Base-by-base conservation (phyloP, 2,113 vertebrate genomes). In the Saimiri boliviensis region DNA sequence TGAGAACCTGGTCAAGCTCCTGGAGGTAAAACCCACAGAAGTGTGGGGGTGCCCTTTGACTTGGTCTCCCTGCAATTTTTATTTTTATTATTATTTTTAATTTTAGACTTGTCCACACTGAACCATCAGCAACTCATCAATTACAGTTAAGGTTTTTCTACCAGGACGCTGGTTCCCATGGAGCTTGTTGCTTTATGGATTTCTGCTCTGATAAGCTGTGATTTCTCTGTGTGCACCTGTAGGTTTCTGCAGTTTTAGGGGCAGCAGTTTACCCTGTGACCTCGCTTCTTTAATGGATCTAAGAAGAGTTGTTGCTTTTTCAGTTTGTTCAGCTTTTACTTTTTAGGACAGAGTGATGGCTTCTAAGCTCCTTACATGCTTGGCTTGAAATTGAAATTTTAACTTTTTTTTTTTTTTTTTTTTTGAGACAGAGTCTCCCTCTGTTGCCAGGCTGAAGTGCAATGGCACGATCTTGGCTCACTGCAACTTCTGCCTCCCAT, bases 151-250 rank as follows among this genome's bases (percentile, higher is more conserved):
- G 30, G 2, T 35, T 82, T 54, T 56, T 37, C 47, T 74, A 3
- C 11, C 2, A 0, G 10, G 8, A 47, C 19, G 1, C 12, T 47
- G 20, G 35, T 12, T 58, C 47, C 27, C 2, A 11, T 32, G 58
- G 71, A n/a, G 17, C 30, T 25, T 27, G 45, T 66, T 63, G 47
- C 70, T 40, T 30, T 25, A 6, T 30, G 42, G 80, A 27, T 19
- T 30, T 47, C 68, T 9, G 16, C 27, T 73, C n/a, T 21, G 37
- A 16, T 5, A 16, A 5, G 49, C 3, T 25, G 6, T 21, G 27
- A 27, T 49, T 25, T 25, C 54, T 71, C 52, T 27, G 11, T 52
- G 2, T 82, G 52, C 2, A 9, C 13, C 82, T 70, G 7, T 35
- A 19, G 7, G 6, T 25, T 13, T 84, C 71, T 58, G 12, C 74